Percentiles rank a stretch among this genome's conserved stretches.
Evolutionary conservation across 2,888 invertebrate species (phyloP).

Genomic region (Chloroclysta siterata): DNA sequence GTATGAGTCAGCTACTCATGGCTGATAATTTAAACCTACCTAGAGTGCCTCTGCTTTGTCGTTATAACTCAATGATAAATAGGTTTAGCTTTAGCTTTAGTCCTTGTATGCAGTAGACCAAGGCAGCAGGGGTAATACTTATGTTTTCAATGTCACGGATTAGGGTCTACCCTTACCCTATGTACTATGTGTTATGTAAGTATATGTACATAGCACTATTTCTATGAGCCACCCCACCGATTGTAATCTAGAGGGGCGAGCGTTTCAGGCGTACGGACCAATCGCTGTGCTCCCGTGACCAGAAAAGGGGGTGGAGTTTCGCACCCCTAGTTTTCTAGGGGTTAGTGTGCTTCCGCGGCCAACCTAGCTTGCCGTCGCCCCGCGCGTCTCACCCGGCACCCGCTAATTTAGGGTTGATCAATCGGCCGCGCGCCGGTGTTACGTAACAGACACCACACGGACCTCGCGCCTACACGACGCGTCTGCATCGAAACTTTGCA

Average conservation of each 20-base stretch:
- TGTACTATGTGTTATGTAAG: constrained; percentile 66
- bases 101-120: constrained; percentile 15
- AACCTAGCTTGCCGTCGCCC: constrained; percentile 82
- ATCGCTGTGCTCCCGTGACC: constrained; percentile 83
- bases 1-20: too few relatives aligned
- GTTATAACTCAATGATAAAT: not conserved
- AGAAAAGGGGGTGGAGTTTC: constrained; percentile 85
- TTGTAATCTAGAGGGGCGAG: constrained; percentile 84
- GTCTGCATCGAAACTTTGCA: constrained; percentile 5
- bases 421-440: constrained; percentile 71
- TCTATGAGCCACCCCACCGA: constrained; percentile 85
- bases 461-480: constrained; percentile 46
- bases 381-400: constrained; percentile 69
- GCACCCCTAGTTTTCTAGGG: constrained; percentile 86
- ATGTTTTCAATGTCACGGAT: constrained; percentile 76
- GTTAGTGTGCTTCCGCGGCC: constrained; percentile 85
- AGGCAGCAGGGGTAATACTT: constrained; percentile 40
- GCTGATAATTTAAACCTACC: too few relatives aligned
- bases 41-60: not conserved
- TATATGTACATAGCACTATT: constrained; percentile 79
- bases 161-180: constrained; percentile 69
- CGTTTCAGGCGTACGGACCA: constrained; percentile 78
- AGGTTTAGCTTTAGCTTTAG: not conserved
- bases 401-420: constrained; percentile 84
- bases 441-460: constrained; percentile 71